These are phyloP conservation scores for Chaenocephalus aceratus DNA, from an alignment of 2,113 vertebrate genomes.

Conservation along the genomic window DNA sequence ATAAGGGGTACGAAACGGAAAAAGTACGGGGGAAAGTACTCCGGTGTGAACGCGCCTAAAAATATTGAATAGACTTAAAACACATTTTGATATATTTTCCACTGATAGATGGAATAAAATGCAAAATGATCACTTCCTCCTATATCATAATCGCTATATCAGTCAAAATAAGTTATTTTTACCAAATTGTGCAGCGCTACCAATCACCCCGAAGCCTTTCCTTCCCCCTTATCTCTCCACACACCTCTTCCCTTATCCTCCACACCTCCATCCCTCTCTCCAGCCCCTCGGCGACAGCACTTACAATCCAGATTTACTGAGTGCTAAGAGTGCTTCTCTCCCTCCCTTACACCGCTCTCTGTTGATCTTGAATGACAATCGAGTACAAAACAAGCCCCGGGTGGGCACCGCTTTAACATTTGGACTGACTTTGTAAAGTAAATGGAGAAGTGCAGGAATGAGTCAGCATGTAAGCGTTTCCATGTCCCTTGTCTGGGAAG, in stretches of 20 bases:
- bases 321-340: constrained; percentile 18
- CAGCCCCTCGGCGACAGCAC: constrained; percentile 3
- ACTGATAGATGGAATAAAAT: too few relatives aligned
- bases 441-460: not conserved
- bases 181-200: too few relatives aligned
- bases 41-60: too few relatives aligned
- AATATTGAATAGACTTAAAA: too few relatives aligned
- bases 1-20: too few relatives aligned
- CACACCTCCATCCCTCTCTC: constrained; percentile 1
- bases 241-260: constrained; percentile 5
- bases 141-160: too few relatives aligned
- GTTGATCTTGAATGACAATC: constrained; percentile 40
- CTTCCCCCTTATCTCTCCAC: constrained; percentile 13
- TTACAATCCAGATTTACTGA: constrained; percentile 18
- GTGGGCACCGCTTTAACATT: not conserved
- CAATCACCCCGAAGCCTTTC: not conserved
- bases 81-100: too few relatives aligned
- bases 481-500: too few relatives aligned
- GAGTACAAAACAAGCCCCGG: constrained; percentile 1
- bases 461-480: too few relatives aligned
- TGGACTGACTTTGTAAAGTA: not conserved
- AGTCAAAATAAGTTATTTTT: too few relatives aligned
- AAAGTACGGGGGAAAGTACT: too few relatives aligned
- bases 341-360: not conserved
- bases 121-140: too few relatives aligned